phyloP scores from a whole-genome alignment of 2,113 vertebrate species.

The Chroicocephalus ridibundus region DNA sequence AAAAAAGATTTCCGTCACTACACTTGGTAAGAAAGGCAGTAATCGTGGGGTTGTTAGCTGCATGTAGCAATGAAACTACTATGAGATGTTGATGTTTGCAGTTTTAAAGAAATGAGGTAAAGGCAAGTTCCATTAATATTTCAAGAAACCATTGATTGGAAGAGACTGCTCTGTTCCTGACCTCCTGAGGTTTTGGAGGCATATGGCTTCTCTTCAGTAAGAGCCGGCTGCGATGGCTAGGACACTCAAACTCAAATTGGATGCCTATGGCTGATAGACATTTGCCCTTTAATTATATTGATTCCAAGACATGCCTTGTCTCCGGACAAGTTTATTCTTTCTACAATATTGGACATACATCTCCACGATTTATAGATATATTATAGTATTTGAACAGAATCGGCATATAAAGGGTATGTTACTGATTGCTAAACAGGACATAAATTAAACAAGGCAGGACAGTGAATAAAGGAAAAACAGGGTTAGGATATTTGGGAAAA shows the following conservation, averaged over 20 bases:
- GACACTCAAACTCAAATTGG: neutral
- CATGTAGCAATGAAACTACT: neutral
- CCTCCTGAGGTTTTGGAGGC: neutral
- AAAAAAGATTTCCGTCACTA: neutral
- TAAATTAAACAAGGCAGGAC: neutral
- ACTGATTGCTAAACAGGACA: neutral
- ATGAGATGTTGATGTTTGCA: neutral
- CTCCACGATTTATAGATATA: neutral
- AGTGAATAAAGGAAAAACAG: neutral
- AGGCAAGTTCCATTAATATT: neutral
- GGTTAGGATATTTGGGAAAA: neutral
- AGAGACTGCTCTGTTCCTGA: neutral
- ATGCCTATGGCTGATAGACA: neutral
- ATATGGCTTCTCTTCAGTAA: neutral
- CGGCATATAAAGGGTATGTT: accelerated
- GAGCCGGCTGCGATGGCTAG: neutral
- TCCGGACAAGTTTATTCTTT: neutral
- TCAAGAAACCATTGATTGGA: neutral
- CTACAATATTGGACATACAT: neutral
- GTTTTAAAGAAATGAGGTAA: neutral
- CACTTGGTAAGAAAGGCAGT: neutral
- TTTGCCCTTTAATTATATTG: neutral
- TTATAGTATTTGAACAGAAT: neutral
- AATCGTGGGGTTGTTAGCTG: neutral
- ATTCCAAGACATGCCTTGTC: neutral